These are phyloP conservation scores for Laterallus jamaicensis DNA, from an alignment of 2,113 vertebrate genomes.

Conservation along the genomic window DNA sequence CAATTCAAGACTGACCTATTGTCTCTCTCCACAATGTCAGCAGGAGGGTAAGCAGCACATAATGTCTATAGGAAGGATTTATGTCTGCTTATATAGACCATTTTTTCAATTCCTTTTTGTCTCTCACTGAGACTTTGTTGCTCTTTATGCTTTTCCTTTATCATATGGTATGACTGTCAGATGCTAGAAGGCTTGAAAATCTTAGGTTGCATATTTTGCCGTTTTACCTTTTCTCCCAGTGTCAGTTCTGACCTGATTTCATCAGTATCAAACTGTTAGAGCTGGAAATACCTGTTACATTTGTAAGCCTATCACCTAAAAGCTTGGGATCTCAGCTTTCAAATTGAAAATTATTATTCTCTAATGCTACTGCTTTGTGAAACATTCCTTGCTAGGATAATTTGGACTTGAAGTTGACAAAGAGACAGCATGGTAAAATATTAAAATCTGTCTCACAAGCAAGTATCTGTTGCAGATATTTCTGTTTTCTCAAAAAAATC, in stretches of 20 bases:
- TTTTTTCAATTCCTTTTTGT: slow-evolving; percentile 25
- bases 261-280: slow-evolving; percentile 15
- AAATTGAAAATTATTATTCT: not conserved
- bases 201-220: not conserved
- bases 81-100: slow-evolving; percentile 5
- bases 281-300: slow-evolving; percentile 4
- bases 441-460: not conserved
- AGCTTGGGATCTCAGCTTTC: not conserved
- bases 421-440: slow-evolving; percentile 7
- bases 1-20: slow-evolving; percentile 50
- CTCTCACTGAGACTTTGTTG: slow-evolving; percentile 40
- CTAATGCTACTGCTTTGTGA: not conserved
- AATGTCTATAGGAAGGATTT: slow-evolving; percentile 28
- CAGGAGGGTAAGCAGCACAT: slow-evolving; percentile 41
- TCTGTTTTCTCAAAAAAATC: not conserved
- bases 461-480: not conserved
- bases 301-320: not conserved
- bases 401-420: slow-evolving; percentile 5
- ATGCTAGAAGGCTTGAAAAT: not conserved
- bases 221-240: slow-evolving; percentile 1
- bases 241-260: slow-evolving; percentile 4
- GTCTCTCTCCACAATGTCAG: slow-evolving; percentile 28
- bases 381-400: slow-evolving; percentile 8
- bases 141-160: slow-evolving; percentile 32
- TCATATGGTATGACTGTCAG: not conserved